Evolutionary conservation across 2,797 vertebrate genomes (phyloP).

Genomic region (Phalloptychus januarius): DNA sequence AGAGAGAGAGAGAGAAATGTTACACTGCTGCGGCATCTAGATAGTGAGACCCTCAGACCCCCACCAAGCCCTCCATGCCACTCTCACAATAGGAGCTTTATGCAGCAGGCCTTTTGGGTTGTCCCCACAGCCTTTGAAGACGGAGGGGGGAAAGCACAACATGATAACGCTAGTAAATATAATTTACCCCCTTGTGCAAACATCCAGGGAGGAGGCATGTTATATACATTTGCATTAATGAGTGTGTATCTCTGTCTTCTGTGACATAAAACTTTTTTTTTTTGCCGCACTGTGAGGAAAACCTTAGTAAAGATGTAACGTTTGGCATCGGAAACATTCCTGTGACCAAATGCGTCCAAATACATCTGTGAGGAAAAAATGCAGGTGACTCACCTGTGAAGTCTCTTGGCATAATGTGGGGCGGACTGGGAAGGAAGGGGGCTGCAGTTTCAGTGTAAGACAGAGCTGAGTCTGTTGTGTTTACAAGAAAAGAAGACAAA

Average conservation of each 20-base stretch:
- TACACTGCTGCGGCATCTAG: slow-evolving; percentile 68
- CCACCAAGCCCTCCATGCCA: slow-evolving; percentile 51
- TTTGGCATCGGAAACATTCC: background rate
- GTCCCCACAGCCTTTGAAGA: slow-evolving; percentile 62
- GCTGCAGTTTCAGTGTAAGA: slow-evolving; percentile 94
- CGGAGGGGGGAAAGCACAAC: slow-evolving; percentile 45
- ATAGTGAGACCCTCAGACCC: slow-evolving; percentile 67
- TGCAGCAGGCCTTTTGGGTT: slow-evolving; percentile 45
- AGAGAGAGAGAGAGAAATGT: slow-evolving; percentile 56
- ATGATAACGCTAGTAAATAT: slow-evolving; percentile 55
- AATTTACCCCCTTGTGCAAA: slow-evolving; percentile 49
- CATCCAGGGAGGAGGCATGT: slow-evolving; percentile 25
- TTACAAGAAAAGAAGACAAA: slow-evolving; percentile 22
- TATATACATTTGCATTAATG: slow-evolving; percentile 17
- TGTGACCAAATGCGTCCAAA: background rate
- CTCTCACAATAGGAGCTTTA: slow-evolving; percentile 73
- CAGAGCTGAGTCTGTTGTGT: slow-evolving; percentile 88
- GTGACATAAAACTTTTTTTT: slow-evolving; percentile 9
- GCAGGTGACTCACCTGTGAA: slow-evolving; percentile 87
- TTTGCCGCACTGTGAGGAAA: slow-evolving; percentile 1
- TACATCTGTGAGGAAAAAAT: background rate
- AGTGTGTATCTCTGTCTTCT: slow-evolving; percentile 6
- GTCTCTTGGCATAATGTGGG: slow-evolving; percentile 80
- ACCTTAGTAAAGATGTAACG: slow-evolving; percentile 1
- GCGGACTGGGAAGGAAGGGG: slow-evolving; percentile 80